These are phyloP conservation scores for Leptinotarsa undecemlineata DNA, from an alignment of 1,140 invertebrate species.

Conservation along the genomic window DNA sequence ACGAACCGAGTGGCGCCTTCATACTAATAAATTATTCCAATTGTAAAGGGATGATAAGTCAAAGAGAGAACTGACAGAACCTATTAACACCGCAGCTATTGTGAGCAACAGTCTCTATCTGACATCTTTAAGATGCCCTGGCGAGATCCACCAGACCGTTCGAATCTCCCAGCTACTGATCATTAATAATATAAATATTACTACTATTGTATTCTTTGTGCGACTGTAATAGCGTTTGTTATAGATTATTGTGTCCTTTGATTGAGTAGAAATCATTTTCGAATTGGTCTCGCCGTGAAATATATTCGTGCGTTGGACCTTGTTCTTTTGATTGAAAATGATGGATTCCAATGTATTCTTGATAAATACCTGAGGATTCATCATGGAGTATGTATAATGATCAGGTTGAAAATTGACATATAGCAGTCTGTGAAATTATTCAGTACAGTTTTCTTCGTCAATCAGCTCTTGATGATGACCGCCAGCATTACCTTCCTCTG, in stretches of 20 bases:
- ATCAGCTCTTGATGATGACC: too few species aligned
- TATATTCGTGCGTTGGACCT: neutral
- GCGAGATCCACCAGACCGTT: slow-evolving; percentile 31
- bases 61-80: slow-evolving; percentile 47
- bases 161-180: slow-evolving; percentile 45
- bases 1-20: slow-evolving; percentile 39
- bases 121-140: slow-evolving; percentile 39
- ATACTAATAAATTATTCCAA: slow-evolving; percentile 48
- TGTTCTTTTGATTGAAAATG: neutral
- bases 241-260: slow-evolving; percentile 12
- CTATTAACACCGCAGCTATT: slow-evolving; percentile 46
- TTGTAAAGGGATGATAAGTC: slow-evolving; percentile 42
- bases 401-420: neutral
- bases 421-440: neutral
- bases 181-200: slow-evolving; percentile 52
- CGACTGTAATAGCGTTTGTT: slow-evolving; percentile 35
- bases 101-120: slow-evolving; percentile 39
- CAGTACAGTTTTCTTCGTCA: too few species aligned
- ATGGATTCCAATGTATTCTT: neutral
- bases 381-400: neutral
- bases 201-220: slow-evolving; percentile 38
- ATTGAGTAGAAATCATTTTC: slow-evolving; percentile 11
- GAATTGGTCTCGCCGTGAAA: neutral
- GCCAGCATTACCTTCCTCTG: too few species aligned
- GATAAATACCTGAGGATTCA: neutral